A percentile compares a stretch with the other conserved stretches of the same genome.
Evolutionary conservation across 1,140 invertebrate species (phyloP).

Genomic region (Aphis gossypii): DNA sequence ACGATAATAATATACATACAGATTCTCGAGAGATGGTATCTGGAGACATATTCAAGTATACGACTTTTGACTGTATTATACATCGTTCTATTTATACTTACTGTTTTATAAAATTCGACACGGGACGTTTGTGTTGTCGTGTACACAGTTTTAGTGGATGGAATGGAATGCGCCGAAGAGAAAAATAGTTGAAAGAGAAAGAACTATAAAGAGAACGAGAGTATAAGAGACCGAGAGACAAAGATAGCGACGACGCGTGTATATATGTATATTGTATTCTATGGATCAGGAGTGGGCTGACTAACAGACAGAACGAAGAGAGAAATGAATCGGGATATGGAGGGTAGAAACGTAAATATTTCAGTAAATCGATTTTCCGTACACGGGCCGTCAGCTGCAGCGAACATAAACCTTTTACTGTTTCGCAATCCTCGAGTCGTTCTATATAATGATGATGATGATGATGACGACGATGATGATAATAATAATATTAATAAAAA

Average conservation of each 20-base stretch:
- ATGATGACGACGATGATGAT: too few relatives aligned
- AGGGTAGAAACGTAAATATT: conserved; percentile 12
- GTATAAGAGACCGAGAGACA: background rate
- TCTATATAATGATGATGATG: background rate
- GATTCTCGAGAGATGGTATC: background rate
- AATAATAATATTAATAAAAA: background rate
- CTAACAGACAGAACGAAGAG: background rate
- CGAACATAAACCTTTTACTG: background rate
- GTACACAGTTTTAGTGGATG: background rate
- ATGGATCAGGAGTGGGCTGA: background rate
- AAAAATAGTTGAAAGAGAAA: background rate
- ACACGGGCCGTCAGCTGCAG: background rate
- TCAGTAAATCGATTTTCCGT: conserved; percentile 28
- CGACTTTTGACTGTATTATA: background rate
- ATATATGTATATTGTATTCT: background rate
- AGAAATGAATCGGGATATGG: background rate
- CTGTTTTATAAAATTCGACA: background rate
- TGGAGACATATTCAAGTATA: background rate
- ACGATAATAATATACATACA: too few relatives aligned
- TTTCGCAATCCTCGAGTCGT: background rate
- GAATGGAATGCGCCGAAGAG: background rate
- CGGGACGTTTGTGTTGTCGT: background rate
- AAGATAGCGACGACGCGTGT: background rate
- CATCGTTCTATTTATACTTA: background rate
- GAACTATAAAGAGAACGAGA: background rate